Conservation (phyloP, 2,888 invertebrate species). For the Idaea aversata region DNA sequence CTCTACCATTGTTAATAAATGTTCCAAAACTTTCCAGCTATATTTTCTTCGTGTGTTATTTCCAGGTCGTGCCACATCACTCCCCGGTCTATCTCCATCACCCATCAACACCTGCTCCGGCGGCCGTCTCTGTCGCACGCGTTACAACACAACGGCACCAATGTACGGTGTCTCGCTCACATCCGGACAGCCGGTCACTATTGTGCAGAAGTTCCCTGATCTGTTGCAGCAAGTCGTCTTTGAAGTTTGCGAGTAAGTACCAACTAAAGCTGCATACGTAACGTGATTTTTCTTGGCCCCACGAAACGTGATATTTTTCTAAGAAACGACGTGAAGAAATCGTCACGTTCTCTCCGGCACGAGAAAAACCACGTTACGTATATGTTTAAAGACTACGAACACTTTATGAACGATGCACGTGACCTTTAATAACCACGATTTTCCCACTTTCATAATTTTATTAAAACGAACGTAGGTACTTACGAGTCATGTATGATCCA, state of each 20-base stretch:
- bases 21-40: not conserved
- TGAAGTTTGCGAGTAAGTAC: constrained; percentile 93
- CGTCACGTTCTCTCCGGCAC: not conserved
- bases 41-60: constrained; percentile 11
- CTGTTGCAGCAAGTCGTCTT: constrained; percentile 95
- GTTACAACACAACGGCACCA: constrained; percentile 95
- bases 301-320: too few relatives aligned
- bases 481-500: too few relatives aligned
- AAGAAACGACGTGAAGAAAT: too few relatives aligned
- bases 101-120: constrained; percentile 77
- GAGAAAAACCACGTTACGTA: too few relatives aligned
- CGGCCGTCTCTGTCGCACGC: constrained; percentile 90
- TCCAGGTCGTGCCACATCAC: constrained; percentile 59
- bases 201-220: constrained; percentile 96
- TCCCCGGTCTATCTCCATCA: constrained; percentile 51
- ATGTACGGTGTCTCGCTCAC: constrained; percentile 97
- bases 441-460: too few relatives aligned
- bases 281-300: too few relatives aligned
- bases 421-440: too few relatives aligned
- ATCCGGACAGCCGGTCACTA: constrained; percentile 95
- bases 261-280: not conserved
- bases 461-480: too few relatives aligned
- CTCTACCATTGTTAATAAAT: too few relatives aligned
- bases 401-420: too few relatives aligned
- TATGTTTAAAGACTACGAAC: too few relatives aligned